phyloP scores from a whole-genome alignment of 2,113 vertebrate genomes.

The Hippocampus barbouri region DNA sequence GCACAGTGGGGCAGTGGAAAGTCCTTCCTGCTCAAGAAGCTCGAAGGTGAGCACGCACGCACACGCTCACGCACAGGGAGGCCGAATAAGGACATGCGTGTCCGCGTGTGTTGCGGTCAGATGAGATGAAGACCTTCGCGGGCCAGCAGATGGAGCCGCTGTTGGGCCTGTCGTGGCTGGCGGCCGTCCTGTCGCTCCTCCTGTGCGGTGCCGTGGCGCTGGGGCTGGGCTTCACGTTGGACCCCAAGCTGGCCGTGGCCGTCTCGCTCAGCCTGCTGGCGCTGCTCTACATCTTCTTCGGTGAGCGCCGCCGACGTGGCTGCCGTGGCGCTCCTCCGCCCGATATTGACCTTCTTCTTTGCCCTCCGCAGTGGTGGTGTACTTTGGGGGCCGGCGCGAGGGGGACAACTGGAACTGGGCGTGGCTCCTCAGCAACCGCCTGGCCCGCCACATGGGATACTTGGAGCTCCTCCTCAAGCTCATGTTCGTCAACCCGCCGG shows the following conservation, averaged over 20 bases:
- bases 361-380: constrained; percentile 80
- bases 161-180: constrained; percentile 93
- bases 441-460: constrained; percentile 92
- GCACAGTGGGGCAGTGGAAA: constrained; percentile 99
- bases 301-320: constrained; percentile 63
- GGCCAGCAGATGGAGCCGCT: constrained; percentile 94
- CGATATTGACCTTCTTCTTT: neutral
- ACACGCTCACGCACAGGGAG: neutral
- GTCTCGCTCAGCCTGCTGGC: constrained; percentile 87
- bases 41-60: constrained; percentile 79
- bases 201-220: constrained; percentile 81
- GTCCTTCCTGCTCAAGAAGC: constrained; percentile 97
- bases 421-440: constrained; percentile 85
- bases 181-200: constrained; percentile 85
- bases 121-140: constrained; percentile 99
- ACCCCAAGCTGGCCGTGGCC: constrained; percentile 81
- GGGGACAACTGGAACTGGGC: constrained; percentile 96
- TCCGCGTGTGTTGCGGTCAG: constrained; percentile 61
- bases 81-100: neutral
- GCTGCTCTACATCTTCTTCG: constrained; percentile 89
- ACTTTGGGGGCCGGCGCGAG: constrained; percentile 90
- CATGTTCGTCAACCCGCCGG: constrained; percentile 96
- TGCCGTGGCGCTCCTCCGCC: too few species aligned
- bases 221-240: constrained; percentile 83
- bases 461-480: constrained; percentile 89